Evolutionary conservation across 1,140 invertebrate species (phyloP).

Genomic region (Bombus difficillimus): DNA sequence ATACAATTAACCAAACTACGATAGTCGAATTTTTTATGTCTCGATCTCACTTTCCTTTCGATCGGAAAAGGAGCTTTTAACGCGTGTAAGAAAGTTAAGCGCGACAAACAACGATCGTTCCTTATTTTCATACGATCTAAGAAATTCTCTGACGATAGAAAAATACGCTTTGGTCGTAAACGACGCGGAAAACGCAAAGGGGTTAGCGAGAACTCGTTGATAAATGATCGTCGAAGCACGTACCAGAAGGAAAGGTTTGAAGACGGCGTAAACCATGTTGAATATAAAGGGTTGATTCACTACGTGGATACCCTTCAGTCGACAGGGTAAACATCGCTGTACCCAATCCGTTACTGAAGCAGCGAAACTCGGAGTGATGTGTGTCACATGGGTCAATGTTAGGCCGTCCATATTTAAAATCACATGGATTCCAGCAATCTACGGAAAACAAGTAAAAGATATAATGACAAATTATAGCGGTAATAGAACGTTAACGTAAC

Average conservation of each 20-base stretch:
- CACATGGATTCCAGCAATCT: constrained; percentile 84
- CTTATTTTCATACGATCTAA: too few species aligned
- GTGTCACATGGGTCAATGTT: constrained; percentile 86
- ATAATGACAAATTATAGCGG: background rate
- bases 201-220: background rate
- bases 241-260: constrained; percentile 89
- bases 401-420: constrained; percentile 89
- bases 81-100: too few species aligned
- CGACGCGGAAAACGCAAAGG: too few species aligned
- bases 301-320: constrained; percentile 89
- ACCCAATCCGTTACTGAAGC: constrained; percentile 86
- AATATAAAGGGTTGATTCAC: constrained; percentile 91
- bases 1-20: too few species aligned
- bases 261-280: constrained; percentile 89
- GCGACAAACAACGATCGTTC: too few species aligned
- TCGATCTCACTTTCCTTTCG: too few species aligned
- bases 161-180: too few species aligned
- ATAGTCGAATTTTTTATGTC: too few species aligned
- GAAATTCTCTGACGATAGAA: too few species aligned
- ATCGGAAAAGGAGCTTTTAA: too few species aligned
- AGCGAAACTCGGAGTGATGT: constrained; percentile 88
- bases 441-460: background rate
- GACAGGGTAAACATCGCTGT: constrained; percentile 87
- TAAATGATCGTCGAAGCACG: background rate
- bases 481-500: too few species aligned